Evolutionary conservation across 2,113 vertebrate genomes (phyloP).

Genomic region (Beaufortia kweichowensis): DNA sequence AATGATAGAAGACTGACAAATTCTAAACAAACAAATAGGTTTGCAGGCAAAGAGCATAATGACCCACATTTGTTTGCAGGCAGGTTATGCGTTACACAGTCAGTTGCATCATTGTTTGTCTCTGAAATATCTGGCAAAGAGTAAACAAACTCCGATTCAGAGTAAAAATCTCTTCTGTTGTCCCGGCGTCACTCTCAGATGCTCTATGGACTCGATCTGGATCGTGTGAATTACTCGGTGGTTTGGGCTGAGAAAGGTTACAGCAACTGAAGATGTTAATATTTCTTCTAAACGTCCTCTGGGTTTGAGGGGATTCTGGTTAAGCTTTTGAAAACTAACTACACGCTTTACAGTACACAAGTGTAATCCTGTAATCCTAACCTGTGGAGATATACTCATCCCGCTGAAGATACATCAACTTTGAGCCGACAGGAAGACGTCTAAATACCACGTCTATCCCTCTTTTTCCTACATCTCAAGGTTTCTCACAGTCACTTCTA

Average conservation of each 20-base stretch:
- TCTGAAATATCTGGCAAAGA: too few relatives aligned
- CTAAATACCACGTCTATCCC: background rate
- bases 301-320: background rate
- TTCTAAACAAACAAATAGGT: background rate
- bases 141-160: too few relatives aligned
- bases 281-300: background rate
- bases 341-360: background rate
- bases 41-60: background rate
- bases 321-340: conserved; percentile 4
- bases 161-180: too few relatives aligned
- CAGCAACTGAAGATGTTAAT: background rate
- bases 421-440: background rate
- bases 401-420: background rate
- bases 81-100: too few relatives aligned
- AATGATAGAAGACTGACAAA: too few relatives aligned
- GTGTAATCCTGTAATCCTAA: conserved; percentile 20
- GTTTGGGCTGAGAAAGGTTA: conserved; percentile 45
- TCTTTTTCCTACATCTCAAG: background rate
- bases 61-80: too few relatives aligned
- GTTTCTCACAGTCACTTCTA: background rate
- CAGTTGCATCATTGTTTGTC: too few relatives aligned
- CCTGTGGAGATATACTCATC: background rate
- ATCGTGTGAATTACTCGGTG: conserved; percentile 54
- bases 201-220: too few relatives aligned
- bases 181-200: too few relatives aligned